A percentile compares a stretch with the other conserved stretches of the same genome.
Conservation (phyloP, 1,140 invertebrate species). For the fruit fly (Drosophila melanogaster) region DNA sequence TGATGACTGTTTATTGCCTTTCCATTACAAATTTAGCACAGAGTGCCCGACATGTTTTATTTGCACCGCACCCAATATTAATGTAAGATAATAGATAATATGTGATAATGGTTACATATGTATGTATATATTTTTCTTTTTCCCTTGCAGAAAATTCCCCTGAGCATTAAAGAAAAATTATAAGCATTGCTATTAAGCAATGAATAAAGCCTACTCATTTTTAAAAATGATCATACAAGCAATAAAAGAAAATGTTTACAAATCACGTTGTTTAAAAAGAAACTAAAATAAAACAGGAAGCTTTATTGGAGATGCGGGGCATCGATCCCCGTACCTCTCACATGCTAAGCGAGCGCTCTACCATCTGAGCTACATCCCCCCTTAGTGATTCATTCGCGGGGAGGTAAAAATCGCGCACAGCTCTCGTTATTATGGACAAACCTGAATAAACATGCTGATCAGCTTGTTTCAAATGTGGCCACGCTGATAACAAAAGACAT, state of each 20-base stretch:
- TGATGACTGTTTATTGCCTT: background rate
- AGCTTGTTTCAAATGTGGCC: conserved; percentile 11
- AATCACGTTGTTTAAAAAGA: no score
- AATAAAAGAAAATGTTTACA: no score
- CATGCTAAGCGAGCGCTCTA: conserved; percentile 94
- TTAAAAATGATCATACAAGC: background rate
- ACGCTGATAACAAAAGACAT: conserved; percentile 23
- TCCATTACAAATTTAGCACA: background rate
- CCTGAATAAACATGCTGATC: conserved; percentile 23
- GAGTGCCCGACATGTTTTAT: background rate
- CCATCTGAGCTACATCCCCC: conserved; percentile 92
- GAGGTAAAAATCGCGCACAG: background rate
- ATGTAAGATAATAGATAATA: background rate
- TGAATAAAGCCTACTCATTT: background rate
- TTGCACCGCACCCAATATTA: background rate
- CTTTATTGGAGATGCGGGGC: conserved; percentile 83
- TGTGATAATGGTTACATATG: no score
- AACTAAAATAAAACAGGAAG: background rate
- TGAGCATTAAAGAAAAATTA: background rate
- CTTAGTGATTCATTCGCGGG: background rate
- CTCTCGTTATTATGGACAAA: background rate
- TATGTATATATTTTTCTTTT: no score
- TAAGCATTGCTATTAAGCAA: no score
- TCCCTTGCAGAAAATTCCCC: background rate
- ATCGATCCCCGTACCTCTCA: conserved; percentile 93